Evolutionary conservation across 2,113 vertebrate genomes (phyloP).

Genomic region (Leptobrachium ailaonicum): DNA sequence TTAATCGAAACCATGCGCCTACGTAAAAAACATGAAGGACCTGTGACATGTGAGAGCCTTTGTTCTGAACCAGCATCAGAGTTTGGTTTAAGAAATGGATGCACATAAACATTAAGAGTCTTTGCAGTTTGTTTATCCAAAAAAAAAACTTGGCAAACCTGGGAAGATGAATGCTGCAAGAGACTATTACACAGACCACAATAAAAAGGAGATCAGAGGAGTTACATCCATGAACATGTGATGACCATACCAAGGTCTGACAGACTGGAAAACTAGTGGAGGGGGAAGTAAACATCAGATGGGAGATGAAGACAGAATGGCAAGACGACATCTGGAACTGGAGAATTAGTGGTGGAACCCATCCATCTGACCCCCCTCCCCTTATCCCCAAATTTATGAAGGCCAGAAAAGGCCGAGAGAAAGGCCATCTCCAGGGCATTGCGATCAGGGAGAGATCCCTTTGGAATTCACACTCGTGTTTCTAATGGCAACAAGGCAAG

Average conservation of each 20-base stretch:
- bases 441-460: slow-evolving; percentile 4
- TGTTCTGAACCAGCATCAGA: slow-evolving; percentile 1
- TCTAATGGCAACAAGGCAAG: neutral
- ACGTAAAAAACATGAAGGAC: too few relatives aligned
- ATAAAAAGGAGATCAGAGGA: neutral
- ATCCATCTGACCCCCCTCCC: neutral
- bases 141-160: slow-evolving; percentile 41
- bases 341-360: slow-evolving; percentile 22
- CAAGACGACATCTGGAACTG: slow-evolving; percentile 36
- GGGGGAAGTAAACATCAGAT: slow-evolving; percentile 15
- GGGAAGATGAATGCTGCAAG: slow-evolving; percentile 46
- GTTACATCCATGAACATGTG: neutral
- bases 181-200: slow-evolving; percentile 35
- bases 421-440: slow-evolving; percentile 30
- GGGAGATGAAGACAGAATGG: slow-evolving; percentile 27
- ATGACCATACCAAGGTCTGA: neutral
- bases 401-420: slow-evolving; percentile 15
- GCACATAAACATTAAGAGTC: slow-evolving; percentile 30
- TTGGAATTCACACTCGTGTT: slow-evolving; percentile 18
- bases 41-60: too few relatives aligned
- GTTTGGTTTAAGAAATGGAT: slow-evolving; percentile 14
- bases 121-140: slow-evolving; percentile 49
- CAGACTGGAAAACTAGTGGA: neutral
- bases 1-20: too few relatives aligned
- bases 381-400: slow-evolving; percentile 22